Evolutionary conservation across 2,797 vertebrate genomes (phyloP).

Genomic region (Microhierax caerulescens): DNA sequence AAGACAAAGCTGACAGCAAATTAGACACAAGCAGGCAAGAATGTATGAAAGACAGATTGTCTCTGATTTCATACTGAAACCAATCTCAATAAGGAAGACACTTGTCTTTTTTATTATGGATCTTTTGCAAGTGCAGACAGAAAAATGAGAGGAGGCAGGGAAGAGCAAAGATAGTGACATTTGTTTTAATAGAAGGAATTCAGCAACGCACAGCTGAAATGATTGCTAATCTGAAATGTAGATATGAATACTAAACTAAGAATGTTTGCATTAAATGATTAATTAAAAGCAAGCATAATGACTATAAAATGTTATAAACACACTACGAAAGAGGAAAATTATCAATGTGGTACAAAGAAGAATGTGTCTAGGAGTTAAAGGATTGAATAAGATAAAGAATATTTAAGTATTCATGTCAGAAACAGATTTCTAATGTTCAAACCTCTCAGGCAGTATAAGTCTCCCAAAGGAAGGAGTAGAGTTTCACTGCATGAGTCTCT

Average conservation of each 20-base stretch:
- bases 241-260: not conserved
- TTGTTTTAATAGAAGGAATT: not conserved
- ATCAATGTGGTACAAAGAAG: not conserved
- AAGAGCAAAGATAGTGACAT: not conserved
- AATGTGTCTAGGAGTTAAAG: not conserved
- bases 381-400: not conserved
- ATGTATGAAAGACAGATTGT: not conserved
- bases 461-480: constrained; percentile 15
- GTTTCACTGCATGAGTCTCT: not conserved
- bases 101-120: not conserved
- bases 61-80: not conserved
- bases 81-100: not conserved
- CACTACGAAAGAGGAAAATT: not conserved
- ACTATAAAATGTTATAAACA: not conserved
- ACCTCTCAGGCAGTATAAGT: not conserved
- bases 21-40: not conserved
- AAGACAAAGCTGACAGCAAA: not conserved
- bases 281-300: not conserved
- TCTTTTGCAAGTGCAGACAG: not conserved
- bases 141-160: not conserved
- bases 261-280: not conserved
- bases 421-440: not conserved
- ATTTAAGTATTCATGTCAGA: not conserved
- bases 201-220: not conserved
- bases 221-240: not conserved